Conservation (phyloP, 2,888 invertebrate species). For the Toxonevra muliebris region DNA sequence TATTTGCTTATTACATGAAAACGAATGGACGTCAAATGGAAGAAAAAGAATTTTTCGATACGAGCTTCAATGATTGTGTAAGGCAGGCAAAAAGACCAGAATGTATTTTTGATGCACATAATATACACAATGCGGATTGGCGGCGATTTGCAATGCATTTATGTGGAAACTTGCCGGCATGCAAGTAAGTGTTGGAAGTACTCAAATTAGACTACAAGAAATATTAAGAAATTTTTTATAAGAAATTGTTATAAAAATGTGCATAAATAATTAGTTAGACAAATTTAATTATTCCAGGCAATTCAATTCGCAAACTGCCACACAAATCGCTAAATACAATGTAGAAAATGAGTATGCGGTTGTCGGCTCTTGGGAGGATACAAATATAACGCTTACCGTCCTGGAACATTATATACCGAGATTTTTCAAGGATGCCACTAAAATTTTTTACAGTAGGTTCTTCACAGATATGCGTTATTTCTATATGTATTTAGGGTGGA, state of each 20-base stretch:
- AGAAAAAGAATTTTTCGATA: slow-evolving; percentile 44
- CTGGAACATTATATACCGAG: slow-evolving; percentile 63
- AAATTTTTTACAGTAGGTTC: slow-evolving; percentile 76
- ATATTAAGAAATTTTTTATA: not conserved
- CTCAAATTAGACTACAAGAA: not conserved
- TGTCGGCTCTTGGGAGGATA: slow-evolving; percentile 84
- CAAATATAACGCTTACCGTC: slow-evolving; percentile 77
- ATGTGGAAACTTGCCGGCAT: slow-evolving; percentile 84
- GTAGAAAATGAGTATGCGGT: slow-evolving; percentile 83
- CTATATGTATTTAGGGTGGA: no score
- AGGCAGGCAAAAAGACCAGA: slow-evolving; percentile 54
- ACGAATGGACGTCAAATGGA: slow-evolving; percentile 15
- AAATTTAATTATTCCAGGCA: slow-evolving; percentile 68
- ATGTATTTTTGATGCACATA: slow-evolving; percentile 72
- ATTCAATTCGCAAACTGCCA: slow-evolving; percentile 72
- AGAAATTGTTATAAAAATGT: not conserved
- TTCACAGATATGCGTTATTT: not conserved
- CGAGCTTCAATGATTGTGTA: slow-evolving; percentile 77
- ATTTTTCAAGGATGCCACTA: slow-evolving; percentile 78
- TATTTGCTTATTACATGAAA: slow-evolving; percentile 32
- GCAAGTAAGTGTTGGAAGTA: slow-evolving; percentile 71
- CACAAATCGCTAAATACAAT: slow-evolving; percentile 81
- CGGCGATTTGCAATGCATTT: slow-evolving; percentile 84
- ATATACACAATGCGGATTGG: slow-evolving; percentile 83
- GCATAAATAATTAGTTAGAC: not conserved